These are phyloP conservation scores for Lithosia quadra DNA, from an alignment of 2,888 invertebrate genomes.

Conservation along the genomic window DNA sequence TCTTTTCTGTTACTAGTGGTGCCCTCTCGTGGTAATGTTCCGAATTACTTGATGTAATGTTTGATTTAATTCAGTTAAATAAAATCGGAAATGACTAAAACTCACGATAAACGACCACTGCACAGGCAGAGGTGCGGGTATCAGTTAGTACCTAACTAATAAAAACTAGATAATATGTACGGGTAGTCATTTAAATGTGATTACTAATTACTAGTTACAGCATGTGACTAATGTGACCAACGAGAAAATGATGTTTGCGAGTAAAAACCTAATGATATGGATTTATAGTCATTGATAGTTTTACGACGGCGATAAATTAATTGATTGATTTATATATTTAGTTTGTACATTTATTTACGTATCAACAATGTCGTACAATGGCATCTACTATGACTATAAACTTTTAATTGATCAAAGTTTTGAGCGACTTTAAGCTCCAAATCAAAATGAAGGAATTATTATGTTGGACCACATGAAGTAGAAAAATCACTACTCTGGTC, in stretches of 20 bases:
- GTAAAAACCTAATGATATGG: not conserved
- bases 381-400: not conserved
- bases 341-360: not conserved
- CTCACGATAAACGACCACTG: too few species aligned
- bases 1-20: too few species aligned
- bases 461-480: too few species aligned
- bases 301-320: constrained; percentile 7
- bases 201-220: not conserved
- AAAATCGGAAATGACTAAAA: too few species aligned
- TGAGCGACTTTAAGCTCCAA: too few species aligned
- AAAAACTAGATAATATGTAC: not conserved
- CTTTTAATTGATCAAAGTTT: not conserved
- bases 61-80: too few species aligned
- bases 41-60: too few species aligned
- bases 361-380: not conserved
- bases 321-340: not conserved
- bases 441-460: too few species aligned
- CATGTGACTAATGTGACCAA: not conserved
- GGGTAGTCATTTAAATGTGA: not conserved
- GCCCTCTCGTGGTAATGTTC: too few species aligned
- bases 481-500: too few species aligned
- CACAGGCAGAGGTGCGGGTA: too few species aligned
- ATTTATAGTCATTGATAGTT: not conserved
- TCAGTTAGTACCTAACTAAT: not conserved
- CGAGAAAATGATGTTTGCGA: not conserved